Base-by-base conservation (phyloP, 2,888 invertebrate genomes). In the Synergus japonicus region DNA sequence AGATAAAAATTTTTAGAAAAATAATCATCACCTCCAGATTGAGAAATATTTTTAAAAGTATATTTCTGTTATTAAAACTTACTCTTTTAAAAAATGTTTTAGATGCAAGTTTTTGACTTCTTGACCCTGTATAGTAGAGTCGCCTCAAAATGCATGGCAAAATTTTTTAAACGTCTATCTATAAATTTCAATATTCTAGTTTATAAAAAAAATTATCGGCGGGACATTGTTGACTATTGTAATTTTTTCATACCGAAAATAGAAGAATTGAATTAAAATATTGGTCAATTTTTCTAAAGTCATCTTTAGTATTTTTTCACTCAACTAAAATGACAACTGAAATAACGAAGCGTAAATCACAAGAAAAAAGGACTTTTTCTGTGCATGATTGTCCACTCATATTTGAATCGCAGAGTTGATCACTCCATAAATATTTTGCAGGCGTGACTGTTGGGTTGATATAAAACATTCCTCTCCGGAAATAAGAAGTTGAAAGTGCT, bases 381-480 rank as follows among this genome's bases (percentile, higher is more conserved):
- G 29, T 63, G 29, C 29, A 22, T 12, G 5, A 29, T 63, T 63
- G 12, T 13, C 12, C 63, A 63, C 29, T 63, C 13, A 29, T 63
- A 18, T 22, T 63, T 63, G 63, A 63, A 29, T 63, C 29, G 29
- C 12, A 29, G 63, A 63, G 63, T 29, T 29, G 63, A 63, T 29
- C 29, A 63, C 9, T 63, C 29, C 63, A 22, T 29, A 29, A 63
- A 63, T 63, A 63, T 29, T 63, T 63, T 63, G 63, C 63, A 63
- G 63, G 22, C 63, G 63, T 63, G 29, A 13, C 63, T 63, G 63
- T 63, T 63, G 63, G 22, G 22, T 63, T 63, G 63, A 63, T 29
- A 63, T 29, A 22, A 29, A 29, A 63, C 22, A 22, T 63, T 63
- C 63, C 63, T 63, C 63, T 29, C 63, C 29, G 7, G 29, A 63